Evolutionary conservation across 2,113 vertebrate species (phyloP).

Genomic region (Nicator chloris): DNA sequence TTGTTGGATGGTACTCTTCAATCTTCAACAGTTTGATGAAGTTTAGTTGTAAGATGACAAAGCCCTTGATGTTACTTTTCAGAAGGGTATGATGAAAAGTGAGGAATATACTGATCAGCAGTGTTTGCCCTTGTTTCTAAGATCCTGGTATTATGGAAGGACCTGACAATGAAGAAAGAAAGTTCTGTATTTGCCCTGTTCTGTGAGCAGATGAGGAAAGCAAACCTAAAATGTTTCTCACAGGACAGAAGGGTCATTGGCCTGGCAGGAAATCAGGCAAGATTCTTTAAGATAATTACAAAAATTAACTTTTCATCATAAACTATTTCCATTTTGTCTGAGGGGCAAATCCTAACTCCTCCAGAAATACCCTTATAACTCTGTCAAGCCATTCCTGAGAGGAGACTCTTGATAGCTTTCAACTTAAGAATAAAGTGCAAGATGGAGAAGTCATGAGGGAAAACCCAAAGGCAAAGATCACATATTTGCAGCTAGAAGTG

Average conservation of each 20-base stretch:
- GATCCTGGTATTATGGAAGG: background rate
- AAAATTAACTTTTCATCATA: background rate
- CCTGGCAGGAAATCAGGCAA: background rate
- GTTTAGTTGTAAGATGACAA: background rate
- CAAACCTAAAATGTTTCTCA: background rate
- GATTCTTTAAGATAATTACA: background rate
- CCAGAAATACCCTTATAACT: background rate
- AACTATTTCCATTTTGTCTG: background rate
- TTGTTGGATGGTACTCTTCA: background rate
- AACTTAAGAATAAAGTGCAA: background rate
- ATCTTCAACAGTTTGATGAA: background rate
- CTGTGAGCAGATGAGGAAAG: background rate
- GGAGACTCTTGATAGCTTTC: background rate
- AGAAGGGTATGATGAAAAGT: background rate
- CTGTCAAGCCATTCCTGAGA: background rate
- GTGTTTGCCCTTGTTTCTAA: background rate
- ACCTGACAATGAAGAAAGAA: background rate
- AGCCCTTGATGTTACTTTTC: background rate
- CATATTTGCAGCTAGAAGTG: background rate
- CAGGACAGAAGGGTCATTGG: background rate
- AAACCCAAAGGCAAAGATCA: background rate
- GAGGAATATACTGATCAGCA: background rate
- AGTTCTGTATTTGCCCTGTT: background rate
- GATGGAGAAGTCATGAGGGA: background rate
- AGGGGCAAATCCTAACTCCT: background rate